Percentiles rank a stretch among this genome's conserved stretches.
These are phyloP conservation scores for Phalacrocorax brasilianus DNA, from an alignment of 2,113 vertebrate genomes.

Conservation along the genomic window DNA sequence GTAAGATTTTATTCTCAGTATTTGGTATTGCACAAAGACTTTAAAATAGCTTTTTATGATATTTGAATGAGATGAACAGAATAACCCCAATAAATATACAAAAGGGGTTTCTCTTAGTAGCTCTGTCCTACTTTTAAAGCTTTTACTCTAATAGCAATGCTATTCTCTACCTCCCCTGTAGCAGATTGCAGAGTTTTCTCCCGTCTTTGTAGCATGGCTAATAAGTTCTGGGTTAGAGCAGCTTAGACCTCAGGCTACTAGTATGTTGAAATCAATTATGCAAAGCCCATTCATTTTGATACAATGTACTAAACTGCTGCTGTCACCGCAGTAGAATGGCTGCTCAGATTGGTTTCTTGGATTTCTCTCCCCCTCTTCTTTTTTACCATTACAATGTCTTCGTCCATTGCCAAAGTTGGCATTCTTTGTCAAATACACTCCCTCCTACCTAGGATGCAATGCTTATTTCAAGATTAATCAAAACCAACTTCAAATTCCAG, in stretches of 20 bases:
- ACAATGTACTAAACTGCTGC: conserved; percentile 51
- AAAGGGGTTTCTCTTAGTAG: conserved; percentile 3
- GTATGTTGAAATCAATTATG: conserved; percentile 60
- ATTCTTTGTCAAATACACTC: conserved; percentile 9
- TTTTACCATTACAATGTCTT: conserved; percentile 14
- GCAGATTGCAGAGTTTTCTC: conserved; percentile 43
- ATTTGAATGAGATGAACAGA: conserved; percentile 41
- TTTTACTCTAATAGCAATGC: conserved; percentile 8
- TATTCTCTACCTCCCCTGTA: conserved; percentile 53
- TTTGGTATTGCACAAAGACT: conserved; percentile 2
- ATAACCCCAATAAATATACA: conserved; percentile 24
- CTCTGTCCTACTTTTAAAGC: conserved; percentile 55
- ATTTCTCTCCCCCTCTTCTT: neutral
- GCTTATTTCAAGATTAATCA: neutral
- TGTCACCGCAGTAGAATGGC: conserved; percentile 26
- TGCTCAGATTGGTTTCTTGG: conserved; percentile 13
- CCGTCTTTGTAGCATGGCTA: conserved; percentile 35
- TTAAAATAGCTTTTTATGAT: conserved; percentile 37
- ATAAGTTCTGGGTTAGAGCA: conserved; percentile 56
- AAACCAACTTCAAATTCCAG: neutral
- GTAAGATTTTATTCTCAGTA: neutral
- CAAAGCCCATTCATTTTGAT: conserved; percentile 64
- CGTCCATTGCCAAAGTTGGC: neutral
- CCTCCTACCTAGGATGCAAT: neutral
- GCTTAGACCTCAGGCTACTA: conserved; percentile 44